These are phyloP conservation scores for Enteromius paludinosus DNA, from an alignment of 2,797 vertebrate genomes.

Conservation along the genomic window DNA sequence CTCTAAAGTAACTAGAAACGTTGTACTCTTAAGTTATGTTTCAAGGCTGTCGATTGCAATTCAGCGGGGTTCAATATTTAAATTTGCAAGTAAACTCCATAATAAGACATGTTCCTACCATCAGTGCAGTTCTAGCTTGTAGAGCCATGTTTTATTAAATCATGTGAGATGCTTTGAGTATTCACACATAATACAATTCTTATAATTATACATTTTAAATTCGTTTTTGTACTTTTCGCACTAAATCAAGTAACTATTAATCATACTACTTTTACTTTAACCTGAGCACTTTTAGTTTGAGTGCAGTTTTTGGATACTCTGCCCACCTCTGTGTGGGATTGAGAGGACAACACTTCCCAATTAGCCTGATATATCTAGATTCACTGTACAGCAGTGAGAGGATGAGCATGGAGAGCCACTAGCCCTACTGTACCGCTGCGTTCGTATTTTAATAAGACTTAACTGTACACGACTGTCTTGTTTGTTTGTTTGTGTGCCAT, in stretches of 20 bases:
- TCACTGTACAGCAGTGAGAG: not conserved
- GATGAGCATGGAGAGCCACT: not conserved
- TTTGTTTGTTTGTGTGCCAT: not conserved
- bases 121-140: not conserved
- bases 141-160: not conserved
- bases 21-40: conserved; percentile 11
- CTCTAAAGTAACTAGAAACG: no score
- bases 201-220: no score
- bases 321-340: no score
- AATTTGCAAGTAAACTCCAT: not conserved
- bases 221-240: no score
- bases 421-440: not conserved
- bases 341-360: no score
- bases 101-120: not conserved
- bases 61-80: not conserved
- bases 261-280: no score
- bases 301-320: not conserved
- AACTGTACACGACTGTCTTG: not conserved
- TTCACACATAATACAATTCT: not conserved
- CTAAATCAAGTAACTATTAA: no score
- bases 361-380: no score
- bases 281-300: no score
- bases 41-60: conserved; percentile 1
- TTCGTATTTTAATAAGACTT: not conserved
- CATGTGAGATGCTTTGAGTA: not conserved